These are phyloP conservation scores for Drosophila simulans DNA, from an alignment of 1,140 invertebrate genomes.

Conservation along the genomic window DNA sequence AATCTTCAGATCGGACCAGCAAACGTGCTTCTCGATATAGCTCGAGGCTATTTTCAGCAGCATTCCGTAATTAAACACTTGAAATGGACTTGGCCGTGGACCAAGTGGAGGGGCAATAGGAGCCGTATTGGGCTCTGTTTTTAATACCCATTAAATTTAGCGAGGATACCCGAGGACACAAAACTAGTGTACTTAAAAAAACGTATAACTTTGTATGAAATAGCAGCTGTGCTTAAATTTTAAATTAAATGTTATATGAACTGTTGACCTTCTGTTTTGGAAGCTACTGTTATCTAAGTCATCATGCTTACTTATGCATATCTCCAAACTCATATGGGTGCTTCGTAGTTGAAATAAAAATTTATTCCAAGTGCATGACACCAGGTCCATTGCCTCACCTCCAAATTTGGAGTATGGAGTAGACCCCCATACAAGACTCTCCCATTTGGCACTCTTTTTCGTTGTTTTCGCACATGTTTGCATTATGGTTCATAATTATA, in stretches of 20 bases:
- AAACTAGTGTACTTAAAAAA: too few species aligned
- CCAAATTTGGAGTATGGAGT: conserved; percentile 2
- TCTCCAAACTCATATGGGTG: too few species aligned
- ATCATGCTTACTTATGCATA: too few species aligned
- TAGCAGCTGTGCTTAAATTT: too few species aligned
- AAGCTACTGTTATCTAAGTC: too few species aligned
- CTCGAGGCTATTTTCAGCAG: conserved; percentile 76
- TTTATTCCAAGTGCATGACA: conserved; percentile 1
- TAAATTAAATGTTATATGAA: too few species aligned
- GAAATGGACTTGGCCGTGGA: conserved; percentile 51
- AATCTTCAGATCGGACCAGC: conserved; percentile 4
- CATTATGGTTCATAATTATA: conserved; percentile 79
- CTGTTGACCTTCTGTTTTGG: too few species aligned
- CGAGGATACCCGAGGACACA: background rate
- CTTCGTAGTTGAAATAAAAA: too few species aligned
- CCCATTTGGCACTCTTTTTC: conserved; percentile 17
- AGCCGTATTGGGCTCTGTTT: conserved; percentile 13
- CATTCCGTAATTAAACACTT: conserved; percentile 78
- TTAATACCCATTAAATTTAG: conserved; percentile 1
- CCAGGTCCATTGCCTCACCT: background rate
- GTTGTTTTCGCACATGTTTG: conserved; percentile 65
- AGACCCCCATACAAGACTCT: background rate
- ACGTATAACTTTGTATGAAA: too few species aligned
- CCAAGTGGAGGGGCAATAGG: conserved; percentile 40
- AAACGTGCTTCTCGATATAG: conserved; percentile 55